Evolutionary conservation across 1,140 invertebrate genomes (phyloP), one percentile per base, ranked within the genome.

Genomic region (Diorhabda carinulata): DNA sequence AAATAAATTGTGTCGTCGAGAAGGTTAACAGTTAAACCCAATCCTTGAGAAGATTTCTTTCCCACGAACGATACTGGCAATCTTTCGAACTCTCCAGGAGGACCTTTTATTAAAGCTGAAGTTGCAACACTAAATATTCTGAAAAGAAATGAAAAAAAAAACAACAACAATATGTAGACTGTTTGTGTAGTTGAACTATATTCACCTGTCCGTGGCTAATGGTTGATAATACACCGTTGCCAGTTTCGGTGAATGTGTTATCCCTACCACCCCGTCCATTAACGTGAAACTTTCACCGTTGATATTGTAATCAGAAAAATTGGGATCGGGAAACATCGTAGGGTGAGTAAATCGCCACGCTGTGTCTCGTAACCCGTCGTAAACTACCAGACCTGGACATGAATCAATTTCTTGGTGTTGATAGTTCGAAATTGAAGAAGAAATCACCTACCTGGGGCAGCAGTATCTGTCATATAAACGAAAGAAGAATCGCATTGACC

Each of bases 271-370:
- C 3, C 91, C 92, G 77, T 94, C 92, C 84, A 91, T 90, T 2
- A 94, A 80, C 5, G 91, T 90, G 77, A 94, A 93, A 2, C 79
- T 83, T 66, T 86, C 85, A 2, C 85, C 85, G 9, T 81, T 81
- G 66, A 90, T 87, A 72, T 84, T 84, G 70, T 91, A 91, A 70
- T 87, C 88, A 0, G 88, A 86, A 60, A 88, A 86, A 78, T 93
- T 88, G 0, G 91, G 91, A 83, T 93, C 87, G 0, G 92, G 92
- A 77, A 90, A 91, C 91, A 94, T 93, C 43, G 88, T 86, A 1
- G 91, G 87, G 78, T 93, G 91, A 3, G 87, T 84, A 0, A 91
- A 80, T 61, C 92, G 83, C 91, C 92, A 93, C 9, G 91, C 90
- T 58, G 86, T 87, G 73, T 92, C 90, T 42, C 84, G 86, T 3